Base-by-base conservation (phyloP, 2,888 invertebrate species). In the Rotaria magnacalcarata region DNA sequence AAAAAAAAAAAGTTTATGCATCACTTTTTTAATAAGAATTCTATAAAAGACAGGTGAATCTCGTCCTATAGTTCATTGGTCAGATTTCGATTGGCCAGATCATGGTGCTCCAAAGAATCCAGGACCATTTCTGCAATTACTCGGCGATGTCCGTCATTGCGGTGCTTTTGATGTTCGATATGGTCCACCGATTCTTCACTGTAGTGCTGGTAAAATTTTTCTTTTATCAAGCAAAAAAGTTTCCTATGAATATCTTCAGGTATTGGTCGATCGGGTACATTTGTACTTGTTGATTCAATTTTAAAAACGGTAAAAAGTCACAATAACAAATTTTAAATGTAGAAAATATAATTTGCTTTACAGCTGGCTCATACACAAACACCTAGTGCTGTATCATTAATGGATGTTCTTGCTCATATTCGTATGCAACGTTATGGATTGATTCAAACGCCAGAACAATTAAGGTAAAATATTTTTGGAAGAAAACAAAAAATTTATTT, bases 381-480 rank as follows among this genome's bases (percentile, higher is more conserved):
- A 24, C n/a, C 47, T 14, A 19, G n/a, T 47, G 47, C 47, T 47
- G 19, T 80, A 43, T 80, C 80, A 14, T 47, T 80, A 10, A 86
- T 91, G 95, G 88, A 94, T 96, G 89, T 94, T 97, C 94, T 87
- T 5, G 84, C 67, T 60, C 56, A 84, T 47, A 85, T 87, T 54
- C 93, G 97, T 86, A 89, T 90, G 67, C 95, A 94, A 90, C 94
- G 97, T 87, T 96, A 96, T 95, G 97, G 97, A 0, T 93, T 98
- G 75, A 96, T 98, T 89, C 97, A 98, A 91, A 97, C 97, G 1
- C 93, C 95, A 0, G 96, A 97, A 90, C 97, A 98, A 92, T 92
- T 97, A 87, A 84, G 84, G 60, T 56, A 56, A 21, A 4, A 21
- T 19, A 67, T 7, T 19, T 10, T 34, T 3, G 47, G 24, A 21